phyloP scores from a whole-genome alignment of 2,888 invertebrate genomes.

The Tetropium fuscum region DNA sequence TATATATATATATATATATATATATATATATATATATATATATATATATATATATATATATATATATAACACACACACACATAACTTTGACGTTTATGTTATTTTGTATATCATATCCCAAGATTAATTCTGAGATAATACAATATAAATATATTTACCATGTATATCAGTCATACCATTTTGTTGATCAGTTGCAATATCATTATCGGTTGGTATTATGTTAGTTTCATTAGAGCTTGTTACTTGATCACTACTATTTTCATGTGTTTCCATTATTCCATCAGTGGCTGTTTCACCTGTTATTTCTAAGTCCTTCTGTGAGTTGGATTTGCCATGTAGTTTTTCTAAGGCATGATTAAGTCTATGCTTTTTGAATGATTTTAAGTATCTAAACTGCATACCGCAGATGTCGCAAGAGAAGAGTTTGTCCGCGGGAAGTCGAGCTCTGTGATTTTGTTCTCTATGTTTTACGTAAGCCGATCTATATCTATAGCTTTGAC shows the following conservation, averaged over 20 bases:
- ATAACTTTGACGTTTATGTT: too few species aligned
- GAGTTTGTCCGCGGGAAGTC: slow-evolving; percentile 88
- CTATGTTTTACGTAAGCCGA: slow-evolving; percentile 88
- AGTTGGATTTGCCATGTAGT: slow-evolving; percentile 76
- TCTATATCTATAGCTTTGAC: slow-evolving; percentile 87
- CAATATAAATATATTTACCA: too few species aligned
- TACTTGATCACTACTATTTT: slow-evolving; percentile 63
- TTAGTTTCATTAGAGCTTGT: slow-evolving; percentile 64
- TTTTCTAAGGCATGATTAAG: slow-evolving; percentile 88
- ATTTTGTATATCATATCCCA: too few species aligned
- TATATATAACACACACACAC: too few species aligned
- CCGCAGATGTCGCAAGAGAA: slow-evolving; percentile 94
- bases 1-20: too few species aligned
- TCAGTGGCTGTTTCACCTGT: slow-evolving; percentile 17
- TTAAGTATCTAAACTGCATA: slow-evolving; percentile 90
- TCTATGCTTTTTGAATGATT: slow-evolving; percentile 91
- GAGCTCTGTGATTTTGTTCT: slow-evolving; percentile 89
- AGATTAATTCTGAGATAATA: too few species aligned
- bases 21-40: too few species aligned
- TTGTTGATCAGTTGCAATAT: too few species aligned
- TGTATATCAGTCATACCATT: too few species aligned
- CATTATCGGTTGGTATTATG: too few species aligned
- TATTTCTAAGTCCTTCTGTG: slow-evolving; percentile 46
- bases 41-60: too few species aligned
- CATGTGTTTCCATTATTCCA: slow-evolving; percentile 33